Evolutionary conservation across 2,797 vertebrate genomes (phyloP).

Genomic region (Paedocypris micromegethes): DNA sequence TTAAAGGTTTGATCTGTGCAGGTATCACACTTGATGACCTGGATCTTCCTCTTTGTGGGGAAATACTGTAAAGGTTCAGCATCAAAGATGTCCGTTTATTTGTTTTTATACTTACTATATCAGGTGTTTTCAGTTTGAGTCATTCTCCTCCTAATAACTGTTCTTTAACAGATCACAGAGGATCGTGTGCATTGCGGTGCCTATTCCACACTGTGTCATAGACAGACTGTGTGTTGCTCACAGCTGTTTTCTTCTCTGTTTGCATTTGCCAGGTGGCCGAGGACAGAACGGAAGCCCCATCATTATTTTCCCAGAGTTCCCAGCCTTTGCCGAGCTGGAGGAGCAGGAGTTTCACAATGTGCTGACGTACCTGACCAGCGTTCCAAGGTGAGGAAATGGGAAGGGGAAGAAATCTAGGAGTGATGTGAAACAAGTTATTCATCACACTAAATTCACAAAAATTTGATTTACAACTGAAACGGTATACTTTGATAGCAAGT

Average conservation of each 20-base stretch:
- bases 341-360: conserved; percentile 93
- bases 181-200: not conserved
- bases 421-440: no score
- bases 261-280: conserved; percentile 76
- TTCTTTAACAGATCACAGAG: not conserved
- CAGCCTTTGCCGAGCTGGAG: conserved; percentile 84
- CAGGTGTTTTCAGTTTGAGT: no score
- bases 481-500: not conserved
- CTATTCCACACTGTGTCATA: not conserved
- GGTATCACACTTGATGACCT: no score
- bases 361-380: conserved; percentile 89
- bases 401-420: not conserved
- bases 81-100: no score
- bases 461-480: no score
- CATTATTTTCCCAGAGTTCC: conserved; percentile 95
- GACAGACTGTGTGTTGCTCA: conserved; percentile 13
- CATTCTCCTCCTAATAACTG: no score
- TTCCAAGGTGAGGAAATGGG: conserved; percentile 78
- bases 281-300: conserved; percentile 89
- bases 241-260: conserved; percentile 4
- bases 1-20: no score
- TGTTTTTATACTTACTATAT: no score
- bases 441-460: no score
- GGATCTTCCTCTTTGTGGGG: no score
- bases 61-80: no score